Conservation (phyloP, 2,113 vertebrate species). For the Semnornis frantzii region DNA sequence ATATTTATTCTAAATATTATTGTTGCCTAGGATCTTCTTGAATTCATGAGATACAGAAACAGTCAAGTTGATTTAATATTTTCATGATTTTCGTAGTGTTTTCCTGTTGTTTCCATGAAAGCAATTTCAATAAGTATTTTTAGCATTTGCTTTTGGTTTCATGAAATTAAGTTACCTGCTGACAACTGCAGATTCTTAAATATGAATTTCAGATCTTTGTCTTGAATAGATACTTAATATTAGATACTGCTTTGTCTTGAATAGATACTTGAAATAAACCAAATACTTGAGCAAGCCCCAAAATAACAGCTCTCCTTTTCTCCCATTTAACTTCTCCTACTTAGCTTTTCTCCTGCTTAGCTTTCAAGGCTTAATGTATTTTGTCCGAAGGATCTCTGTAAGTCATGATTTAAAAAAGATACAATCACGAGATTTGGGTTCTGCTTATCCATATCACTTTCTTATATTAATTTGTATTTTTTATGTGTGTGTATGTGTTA, state of each 20-base stretch:
- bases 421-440: neutral
- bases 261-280: slow-evolving; percentile 12
- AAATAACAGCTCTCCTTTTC: neutral
- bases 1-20: slow-evolving; percentile 68
- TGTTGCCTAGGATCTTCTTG: slow-evolving; percentile 65
- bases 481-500: neutral
- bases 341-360: neutral
- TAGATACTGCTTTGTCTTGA: neutral
- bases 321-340: neutral
- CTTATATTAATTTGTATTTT: neutral
- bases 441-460: neutral
- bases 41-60: slow-evolving; percentile 50
- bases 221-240: neutral
- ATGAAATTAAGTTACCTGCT: slow-evolving; percentile 37
- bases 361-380: neutral
- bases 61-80: slow-evolving; percentile 43
- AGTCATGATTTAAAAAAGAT: neutral
- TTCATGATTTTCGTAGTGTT: slow-evolving; percentile 36
- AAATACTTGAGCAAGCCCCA: neutral
- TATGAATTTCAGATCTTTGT: neutral
- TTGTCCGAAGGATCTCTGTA: neutral
- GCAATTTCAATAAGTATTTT: slow-evolving; percentile 50
- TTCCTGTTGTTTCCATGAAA: slow-evolving; percentile 65
- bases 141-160: slow-evolving; percentile 25
- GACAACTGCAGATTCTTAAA: neutral